phyloP scores from a whole-genome alignment of 2,888 invertebrate genomes.

The Listrodromus nycthemerus region DNA sequence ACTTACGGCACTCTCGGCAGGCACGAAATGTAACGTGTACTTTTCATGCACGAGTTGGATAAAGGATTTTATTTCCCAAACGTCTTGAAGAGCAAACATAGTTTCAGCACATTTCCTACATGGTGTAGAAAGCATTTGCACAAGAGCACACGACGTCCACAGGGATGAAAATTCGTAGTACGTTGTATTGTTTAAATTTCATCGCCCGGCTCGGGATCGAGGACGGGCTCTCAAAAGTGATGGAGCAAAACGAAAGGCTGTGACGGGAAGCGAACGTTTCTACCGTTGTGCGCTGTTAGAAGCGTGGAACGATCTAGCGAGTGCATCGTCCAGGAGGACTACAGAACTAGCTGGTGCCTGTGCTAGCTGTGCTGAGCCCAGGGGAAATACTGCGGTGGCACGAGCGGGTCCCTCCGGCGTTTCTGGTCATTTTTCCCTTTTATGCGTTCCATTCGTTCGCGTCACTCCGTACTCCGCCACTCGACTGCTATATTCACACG shows the following conservation, averaged over 20 bases:
- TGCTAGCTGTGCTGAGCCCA: constrained; percentile 73
- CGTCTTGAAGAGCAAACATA: constrained; percentile 46
- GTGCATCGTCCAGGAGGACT: constrained; percentile 55
- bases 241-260: constrained; percentile 24
- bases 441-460: constrained; percentile 82
- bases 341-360: constrained; percentile 66
- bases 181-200: constrained; percentile 79
- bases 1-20: too few species aligned
- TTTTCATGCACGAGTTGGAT: too few species aligned
- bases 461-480: constrained; percentile 76
- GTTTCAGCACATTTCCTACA: not conserved
- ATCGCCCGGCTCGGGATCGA: constrained; percentile 67
- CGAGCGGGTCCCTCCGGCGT: constrained; percentile 74
- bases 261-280: constrained; percentile 35
- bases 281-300: constrained; percentile 25
- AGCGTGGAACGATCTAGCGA: constrained; percentile 53
- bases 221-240: constrained; percentile 7
- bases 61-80: constrained; percentile 42
- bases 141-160: constrained; percentile 29
- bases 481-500: constrained; percentile 58
- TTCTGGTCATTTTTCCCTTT: constrained; percentile 83
- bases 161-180: constrained; percentile 41
- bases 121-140: constrained; percentile 6
- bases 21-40: too few species aligned
- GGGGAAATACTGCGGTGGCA: constrained; percentile 78